A percentile compares a stretch with the other conserved stretches of the same genome.
These are phyloP conservation scores for Leptonema lineaticorne DNA, from an alignment of 1,140 invertebrate genomes.

Conservation along the genomic window DNA sequence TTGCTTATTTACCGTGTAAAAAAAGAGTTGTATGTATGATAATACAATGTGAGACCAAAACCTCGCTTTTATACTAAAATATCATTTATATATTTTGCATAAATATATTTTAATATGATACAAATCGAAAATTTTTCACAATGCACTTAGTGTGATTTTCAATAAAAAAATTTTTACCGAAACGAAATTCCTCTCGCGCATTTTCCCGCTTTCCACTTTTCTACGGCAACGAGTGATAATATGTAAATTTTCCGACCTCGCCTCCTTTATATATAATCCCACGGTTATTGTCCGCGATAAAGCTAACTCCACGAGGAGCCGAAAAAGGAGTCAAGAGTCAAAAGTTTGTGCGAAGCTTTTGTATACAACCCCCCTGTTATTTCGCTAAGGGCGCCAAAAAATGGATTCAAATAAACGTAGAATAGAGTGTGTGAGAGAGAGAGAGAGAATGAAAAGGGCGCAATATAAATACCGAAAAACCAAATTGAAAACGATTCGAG, in stretches of 20 bases:
- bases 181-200: constrained; percentile 15
- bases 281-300: constrained; percentile 31
- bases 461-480: constrained; percentile 20
- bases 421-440: not conserved
- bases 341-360: not conserved
- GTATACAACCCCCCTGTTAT: no score
- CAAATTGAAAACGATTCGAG: constrained; percentile 29
- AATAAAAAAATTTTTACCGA: not conserved
- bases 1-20: no score
- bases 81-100: not conserved
- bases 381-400: no score
- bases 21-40: no score
- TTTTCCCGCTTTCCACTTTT: not conserved
- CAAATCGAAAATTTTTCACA: not conserved
- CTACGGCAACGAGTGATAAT: constrained; percentile 24
- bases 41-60: no score
- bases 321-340: constrained; percentile 13
- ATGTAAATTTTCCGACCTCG: constrained; percentile 26
- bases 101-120: not conserved
- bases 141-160: no score
- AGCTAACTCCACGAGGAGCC: constrained; percentile 18
- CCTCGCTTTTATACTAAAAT: no score
- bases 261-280: constrained; percentile 20
- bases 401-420: not conserved
- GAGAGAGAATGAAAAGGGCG: not conserved